Evolutionary conservation across 2,797 vertebrate genomes (phyloP).

Genomic region (Cephalopachus bancanus): DNA sequence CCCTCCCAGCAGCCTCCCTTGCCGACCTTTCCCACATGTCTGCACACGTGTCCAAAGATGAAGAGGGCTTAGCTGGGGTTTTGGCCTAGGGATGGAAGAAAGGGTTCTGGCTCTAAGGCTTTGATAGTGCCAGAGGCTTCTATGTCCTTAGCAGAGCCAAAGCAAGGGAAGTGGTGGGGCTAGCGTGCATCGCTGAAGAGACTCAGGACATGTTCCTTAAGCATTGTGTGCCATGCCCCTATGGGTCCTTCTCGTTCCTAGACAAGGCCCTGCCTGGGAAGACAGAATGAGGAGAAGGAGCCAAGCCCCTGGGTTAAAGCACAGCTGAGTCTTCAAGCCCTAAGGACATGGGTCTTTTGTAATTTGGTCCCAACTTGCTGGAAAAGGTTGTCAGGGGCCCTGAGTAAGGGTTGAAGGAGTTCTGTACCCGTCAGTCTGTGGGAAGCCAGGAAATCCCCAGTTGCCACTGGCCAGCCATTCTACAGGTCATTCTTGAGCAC

Average conservation of each 20-base stretch:
- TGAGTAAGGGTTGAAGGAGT: neutral
- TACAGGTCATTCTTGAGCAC: neutral
- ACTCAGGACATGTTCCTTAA: neutral
- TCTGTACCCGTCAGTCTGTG: neutral
- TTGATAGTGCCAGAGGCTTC: neutral
- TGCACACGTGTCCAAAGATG: neutral
- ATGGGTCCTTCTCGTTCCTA: neutral
- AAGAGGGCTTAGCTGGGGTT: neutral
- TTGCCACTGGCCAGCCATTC: neutral
- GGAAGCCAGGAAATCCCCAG: neutral
- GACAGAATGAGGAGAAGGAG: neutral
- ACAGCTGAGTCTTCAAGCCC: neutral
- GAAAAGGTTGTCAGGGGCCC: neutral
- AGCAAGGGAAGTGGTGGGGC: neutral
- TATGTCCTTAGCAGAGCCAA: neutral
- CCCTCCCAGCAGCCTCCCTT: neutral
- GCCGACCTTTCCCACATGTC: neutral
- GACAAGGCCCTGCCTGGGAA: neutral
- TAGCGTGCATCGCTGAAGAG: neutral
- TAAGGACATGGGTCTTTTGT: neutral
- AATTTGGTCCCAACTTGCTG: neutral
- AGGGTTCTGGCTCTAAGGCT: neutral
- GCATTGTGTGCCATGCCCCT: rapidly evolving
- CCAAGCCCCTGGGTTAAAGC: neutral
- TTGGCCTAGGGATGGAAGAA: neutral